Evolutionary conservation across 2,113 vertebrate species (phyloP).

Genomic region (Onychostruthus taczanowskii): DNA sequence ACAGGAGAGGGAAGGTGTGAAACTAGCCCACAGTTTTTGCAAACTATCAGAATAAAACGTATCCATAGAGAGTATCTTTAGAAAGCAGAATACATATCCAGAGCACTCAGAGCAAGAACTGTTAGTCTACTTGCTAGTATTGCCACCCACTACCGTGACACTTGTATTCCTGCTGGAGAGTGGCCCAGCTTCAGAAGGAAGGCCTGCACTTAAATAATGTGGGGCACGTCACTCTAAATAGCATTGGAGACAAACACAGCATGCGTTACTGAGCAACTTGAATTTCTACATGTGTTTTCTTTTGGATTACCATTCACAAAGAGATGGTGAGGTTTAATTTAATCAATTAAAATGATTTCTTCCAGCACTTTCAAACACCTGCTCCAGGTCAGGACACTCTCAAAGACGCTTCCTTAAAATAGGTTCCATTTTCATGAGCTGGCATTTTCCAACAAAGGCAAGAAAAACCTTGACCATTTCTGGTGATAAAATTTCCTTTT

Average conservation of each 20-base stretch:
- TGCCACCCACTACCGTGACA: conserved; percentile 24
- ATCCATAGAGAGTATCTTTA: conserved; percentile 33
- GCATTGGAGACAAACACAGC: neutral
- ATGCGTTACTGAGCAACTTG: neutral
- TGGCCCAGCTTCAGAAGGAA: neutral
- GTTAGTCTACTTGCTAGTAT: conserved; percentile 6
- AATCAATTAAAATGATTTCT: neutral
- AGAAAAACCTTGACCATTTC: neutral
- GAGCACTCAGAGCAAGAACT: neutral
- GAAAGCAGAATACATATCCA: conserved; percentile 3
- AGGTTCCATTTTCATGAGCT: neutral
- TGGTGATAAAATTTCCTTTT: neutral
- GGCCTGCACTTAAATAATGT: neutral
- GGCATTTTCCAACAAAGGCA: neutral
- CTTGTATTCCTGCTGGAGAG: conserved; percentile 19
- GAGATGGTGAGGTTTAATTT: neutral
- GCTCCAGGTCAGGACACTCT: neutral
- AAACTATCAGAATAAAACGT: neutral
- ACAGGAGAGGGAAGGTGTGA: conserved; percentile 7
- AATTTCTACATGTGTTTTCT: neutral
- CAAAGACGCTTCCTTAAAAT: neutral
- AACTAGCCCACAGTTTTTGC: conserved; percentile 24
- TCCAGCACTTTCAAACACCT: neutral
- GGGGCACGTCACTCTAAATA: neutral
- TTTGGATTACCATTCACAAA: neutral